phyloP scores from a whole-genome alignment of 2,113 vertebrate genomes.

The Osmerus mordax region DNA sequence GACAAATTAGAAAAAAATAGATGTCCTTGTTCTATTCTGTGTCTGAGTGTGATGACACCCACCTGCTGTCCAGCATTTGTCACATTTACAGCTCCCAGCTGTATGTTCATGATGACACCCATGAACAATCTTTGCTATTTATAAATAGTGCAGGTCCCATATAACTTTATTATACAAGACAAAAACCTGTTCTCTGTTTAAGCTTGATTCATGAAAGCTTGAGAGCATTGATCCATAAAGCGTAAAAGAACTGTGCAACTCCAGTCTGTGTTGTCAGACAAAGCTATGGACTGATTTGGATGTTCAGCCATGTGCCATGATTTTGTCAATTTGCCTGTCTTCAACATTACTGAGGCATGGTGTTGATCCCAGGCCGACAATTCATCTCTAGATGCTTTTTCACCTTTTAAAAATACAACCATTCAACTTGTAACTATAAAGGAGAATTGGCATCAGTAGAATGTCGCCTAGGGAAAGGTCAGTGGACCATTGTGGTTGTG shows the following conservation, averaged over 20 bases:
- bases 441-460: neutral
- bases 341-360: conserved; percentile 32
- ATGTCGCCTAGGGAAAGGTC: neutral
- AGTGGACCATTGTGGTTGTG: neutral
- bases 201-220: neutral
- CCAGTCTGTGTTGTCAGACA: conserved; percentile 7
- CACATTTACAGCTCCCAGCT: neutral
- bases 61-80: neutral
- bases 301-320: conserved; percentile 7
- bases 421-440: conserved; percentile 15
- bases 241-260: conserved; percentile 7
- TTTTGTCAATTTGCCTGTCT: conserved; percentile 25
- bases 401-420: conserved; percentile 26
- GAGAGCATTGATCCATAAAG: neutral
- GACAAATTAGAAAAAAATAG: too few relatives aligned
- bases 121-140: neutral
- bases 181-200: neutral
- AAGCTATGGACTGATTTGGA: conserved; percentile 5
- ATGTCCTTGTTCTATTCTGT: neutral
- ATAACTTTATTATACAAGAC: neutral
- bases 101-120: neutral
- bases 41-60: neutral
- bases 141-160: neutral
- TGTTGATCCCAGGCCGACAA: conserved; percentile 37
- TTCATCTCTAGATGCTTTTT: conserved; percentile 14